Base-by-base conservation (phyloP, 1,140 invertebrate species). In the Panulirus ornatus region DNA sequence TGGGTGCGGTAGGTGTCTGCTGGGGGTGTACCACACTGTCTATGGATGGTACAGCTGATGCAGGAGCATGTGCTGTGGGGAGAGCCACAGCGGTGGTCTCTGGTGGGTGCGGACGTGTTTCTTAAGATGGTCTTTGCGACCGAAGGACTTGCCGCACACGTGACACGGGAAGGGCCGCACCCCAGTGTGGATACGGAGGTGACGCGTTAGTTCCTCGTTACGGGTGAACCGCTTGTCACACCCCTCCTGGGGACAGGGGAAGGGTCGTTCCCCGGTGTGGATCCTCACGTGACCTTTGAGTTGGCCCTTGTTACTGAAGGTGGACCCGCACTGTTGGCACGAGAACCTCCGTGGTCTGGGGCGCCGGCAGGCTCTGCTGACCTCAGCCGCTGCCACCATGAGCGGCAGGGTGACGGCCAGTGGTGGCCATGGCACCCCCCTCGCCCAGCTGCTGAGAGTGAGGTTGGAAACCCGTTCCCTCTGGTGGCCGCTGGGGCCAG, bases 251-350 rank as follows among this genome's bases (percentile, higher is more conserved):
- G 98, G 97, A 93, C 98, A 99, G 92, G 96, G 96, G 93, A 96
- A 98, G 0, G 97, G 97, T 73, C 97, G 94, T 93, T 98, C 97
- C 2, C 97, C 97, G 58, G 97, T 98, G 93, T 99, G 98, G 71
- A 98, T 98, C 34, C 98, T 95, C 22, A 98, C 95, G 93, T 99
- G 98, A 85, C 97, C 97, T 93, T 97, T 97, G 0, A 99, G 94
- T 93, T 99, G 98, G 0, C 98, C 97, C 93, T 98, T 98, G 93
- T 98, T 99, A 47, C 97, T 98, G 93, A 98, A 98, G 0, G 97
- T 97, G 0, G 98, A 97, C 87, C 97, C 95, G 93, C 97, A 98
- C 93, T 97, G 96, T 0, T 97, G 96, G 93, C 97, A 98, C 91
- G 96, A 96, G 93, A 97, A 98, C 92, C 97, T 97, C 93, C 98